A percentile compares a stretch with the other conserved stretches of the same genome.
These are phyloP conservation scores for Cryptus viduatorius DNA, from an alignment of 2,888 invertebrate genomes.

Conservation along the genomic window DNA sequence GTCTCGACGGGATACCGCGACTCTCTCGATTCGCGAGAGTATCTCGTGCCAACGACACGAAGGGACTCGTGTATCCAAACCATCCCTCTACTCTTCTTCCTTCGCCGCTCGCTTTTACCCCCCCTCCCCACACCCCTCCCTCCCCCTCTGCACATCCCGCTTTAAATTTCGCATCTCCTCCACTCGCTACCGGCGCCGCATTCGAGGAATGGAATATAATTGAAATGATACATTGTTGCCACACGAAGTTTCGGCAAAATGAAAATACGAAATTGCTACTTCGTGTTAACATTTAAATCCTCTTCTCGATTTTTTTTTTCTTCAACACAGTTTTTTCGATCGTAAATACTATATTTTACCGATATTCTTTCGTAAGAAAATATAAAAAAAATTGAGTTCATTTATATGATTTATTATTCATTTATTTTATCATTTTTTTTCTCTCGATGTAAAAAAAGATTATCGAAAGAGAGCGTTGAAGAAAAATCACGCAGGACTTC, in stretches of 20 bases:
- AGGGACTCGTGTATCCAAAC: constrained; percentile 44
- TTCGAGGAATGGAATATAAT: constrained; percentile 9
- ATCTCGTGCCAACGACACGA: constrained; percentile 21
- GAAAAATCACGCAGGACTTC: too few relatives aligned
- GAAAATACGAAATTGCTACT: neutral
- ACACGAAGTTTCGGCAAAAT: neutral
- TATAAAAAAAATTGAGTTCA: too few relatives aligned
- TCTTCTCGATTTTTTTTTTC: too few relatives aligned
- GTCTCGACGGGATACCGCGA: constrained; percentile 64
- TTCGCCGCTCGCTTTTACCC: constrained; percentile 6
- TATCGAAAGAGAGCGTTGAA: too few relatives aligned
- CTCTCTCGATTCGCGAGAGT: constrained; percentile 36
- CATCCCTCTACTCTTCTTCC: constrained; percentile 1
- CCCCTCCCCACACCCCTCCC: too few relatives aligned
- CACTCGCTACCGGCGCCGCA: constrained; percentile 3
- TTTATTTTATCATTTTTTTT: too few relatives aligned
- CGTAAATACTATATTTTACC: too few relatives aligned
- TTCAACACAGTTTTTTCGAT: too few relatives aligned
- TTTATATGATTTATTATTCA: too few relatives aligned
- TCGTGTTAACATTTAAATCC: too few relatives aligned
- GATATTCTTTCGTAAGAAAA: too few relatives aligned
- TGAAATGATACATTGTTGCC: neutral
- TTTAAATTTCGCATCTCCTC: constrained; percentile 8
- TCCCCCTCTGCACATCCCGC: neutral
- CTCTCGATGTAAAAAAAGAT: too few relatives aligned